phyloP scores from a whole-genome alignment of 2,113 vertebrate genomes.

The Nibea albiflora region DNA sequence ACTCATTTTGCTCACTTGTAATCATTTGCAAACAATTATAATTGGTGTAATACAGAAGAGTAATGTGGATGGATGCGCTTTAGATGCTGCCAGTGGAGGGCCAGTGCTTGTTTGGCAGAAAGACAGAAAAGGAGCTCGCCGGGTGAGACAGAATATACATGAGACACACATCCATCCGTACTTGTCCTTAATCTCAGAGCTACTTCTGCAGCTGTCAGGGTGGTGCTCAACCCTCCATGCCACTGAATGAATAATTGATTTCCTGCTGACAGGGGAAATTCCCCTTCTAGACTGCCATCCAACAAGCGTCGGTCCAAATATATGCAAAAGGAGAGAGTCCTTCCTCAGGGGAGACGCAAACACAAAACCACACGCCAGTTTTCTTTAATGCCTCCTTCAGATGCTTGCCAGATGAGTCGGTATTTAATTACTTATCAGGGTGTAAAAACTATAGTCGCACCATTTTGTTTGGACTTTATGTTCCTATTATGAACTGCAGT shows the following conservation, averaged over 20 bases:
- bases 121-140: conserved; percentile 32
- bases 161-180: conserved; percentile 60
- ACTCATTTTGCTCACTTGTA: conserved; percentile 11
- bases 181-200: conserved; percentile 70
- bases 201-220: conserved; percentile 66
- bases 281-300: conserved; percentile 35
- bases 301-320: conserved; percentile 37
- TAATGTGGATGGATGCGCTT: too few relatives aligned
- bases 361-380: conserved; percentile 32
- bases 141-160: conserved; percentile 63
- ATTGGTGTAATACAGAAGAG: background rate
- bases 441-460: conserved; percentile 1
- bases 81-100: background rate
- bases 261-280: conserved; percentile 60
- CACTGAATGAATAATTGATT: conserved; percentile 79
- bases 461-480: background rate
- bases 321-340: conserved; percentile 51
- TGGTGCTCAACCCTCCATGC: conserved; percentile 64
- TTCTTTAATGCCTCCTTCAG: conserved; percentile 34
- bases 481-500: conserved; percentile 1
- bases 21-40: background rate
- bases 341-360: conserved; percentile 40
- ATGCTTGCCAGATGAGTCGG: conserved; percentile 39
- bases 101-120: conserved; percentile 19
- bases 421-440: conserved; percentile 43